Evolutionary conservation across 1,140 invertebrate species (phyloP), one percentile per base, ranked within the genome.

Genomic region (Drosophila nasuta): DNA sequence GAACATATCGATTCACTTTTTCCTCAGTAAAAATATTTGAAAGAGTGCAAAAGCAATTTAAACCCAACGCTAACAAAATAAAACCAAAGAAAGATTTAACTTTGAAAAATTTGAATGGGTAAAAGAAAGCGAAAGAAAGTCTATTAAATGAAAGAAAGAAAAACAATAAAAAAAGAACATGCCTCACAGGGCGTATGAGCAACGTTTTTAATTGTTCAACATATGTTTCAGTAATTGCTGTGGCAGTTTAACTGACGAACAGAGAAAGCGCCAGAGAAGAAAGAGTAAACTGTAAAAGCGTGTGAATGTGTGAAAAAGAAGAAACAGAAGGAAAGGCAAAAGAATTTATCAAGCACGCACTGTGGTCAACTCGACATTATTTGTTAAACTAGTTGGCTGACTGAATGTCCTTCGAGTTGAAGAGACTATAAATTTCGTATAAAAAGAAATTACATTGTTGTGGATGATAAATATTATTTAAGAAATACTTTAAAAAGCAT

Each of bases 131-230:
- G 28, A 13, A 60, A 45, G 11, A 67, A 57, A 49, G 63, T 20
- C 56, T 51, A 69, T 52, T 49, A 52, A 68, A 52, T 45, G 41
- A 75, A 58, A 72, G 60, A 51, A 25, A 15, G 8, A 17, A 81
- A 62, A 81, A 56, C 80, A 58, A 79, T 25, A 25, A 58, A 8
- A 46, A 33, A 30, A 46, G 63, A 46, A 28, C 33, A 60, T 74
- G 65, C 59, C 72, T 45, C 79, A 86, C 71, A 65, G 71, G 81
- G 79, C 82, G 82, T 87, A 87, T 87, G 83, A 71, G 83, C 70
- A 87, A 87, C 74, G 58, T 75, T 87, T 81, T 80, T 88, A 87
- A 87, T 87, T 87, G 83, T 64, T 66, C 28, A 68, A 81, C 83
- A 87, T 87, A 88, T 80, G 83, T 75, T 75, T 49, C 45, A 67